Conservation (phyloP, 2,113 vertebrate genomes). For the Charadrius vociferus region DNA sequence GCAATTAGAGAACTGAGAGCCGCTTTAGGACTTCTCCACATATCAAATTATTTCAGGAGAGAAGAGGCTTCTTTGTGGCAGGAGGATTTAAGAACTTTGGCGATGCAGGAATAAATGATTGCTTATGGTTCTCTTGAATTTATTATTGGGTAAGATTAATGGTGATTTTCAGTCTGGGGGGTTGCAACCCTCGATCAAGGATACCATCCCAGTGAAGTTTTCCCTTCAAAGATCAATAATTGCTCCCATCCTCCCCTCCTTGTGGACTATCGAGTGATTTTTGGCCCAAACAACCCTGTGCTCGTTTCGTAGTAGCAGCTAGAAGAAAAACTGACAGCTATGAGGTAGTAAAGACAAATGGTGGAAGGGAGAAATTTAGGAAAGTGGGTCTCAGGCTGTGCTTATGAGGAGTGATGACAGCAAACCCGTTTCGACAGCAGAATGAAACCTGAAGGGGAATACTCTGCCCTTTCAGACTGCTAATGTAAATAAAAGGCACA, state of each 20-base stretch:
- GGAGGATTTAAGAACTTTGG: not conserved
- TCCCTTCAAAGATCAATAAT: not conserved
- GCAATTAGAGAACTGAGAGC: not conserved
- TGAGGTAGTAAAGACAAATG: conserved; percentile 52
- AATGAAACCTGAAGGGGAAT: conserved; percentile 40
- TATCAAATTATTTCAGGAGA: not conserved
- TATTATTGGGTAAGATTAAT: not conserved
- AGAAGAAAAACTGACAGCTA: conserved; percentile 39
- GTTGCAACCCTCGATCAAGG: not conserved
- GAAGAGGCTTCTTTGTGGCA: not conserved
- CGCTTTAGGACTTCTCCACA: not conserved
- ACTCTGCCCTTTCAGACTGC: not conserved
- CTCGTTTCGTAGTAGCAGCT: conserved; percentile 21
- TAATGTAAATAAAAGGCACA: conserved; percentile 45
- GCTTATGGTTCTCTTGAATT: not conserved
- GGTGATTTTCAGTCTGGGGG: not conserved
- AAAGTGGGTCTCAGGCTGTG: conserved; percentile 13
- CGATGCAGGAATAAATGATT: not conserved
- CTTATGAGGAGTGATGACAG: conserved; percentile 57
- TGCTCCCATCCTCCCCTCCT: not conserved
- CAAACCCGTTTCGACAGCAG: conserved; percentile 19
- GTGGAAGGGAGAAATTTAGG: conserved; percentile 10
- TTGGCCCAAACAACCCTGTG: not conserved
- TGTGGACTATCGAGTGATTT: not conserved
- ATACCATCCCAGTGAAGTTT: not conserved